Percentiles rank a stretch among this genome's conserved stretches.
phyloP scores from a whole-genome alignment of 1,140 invertebrate genomes.

The Trinorchestia longiramus region DNA sequence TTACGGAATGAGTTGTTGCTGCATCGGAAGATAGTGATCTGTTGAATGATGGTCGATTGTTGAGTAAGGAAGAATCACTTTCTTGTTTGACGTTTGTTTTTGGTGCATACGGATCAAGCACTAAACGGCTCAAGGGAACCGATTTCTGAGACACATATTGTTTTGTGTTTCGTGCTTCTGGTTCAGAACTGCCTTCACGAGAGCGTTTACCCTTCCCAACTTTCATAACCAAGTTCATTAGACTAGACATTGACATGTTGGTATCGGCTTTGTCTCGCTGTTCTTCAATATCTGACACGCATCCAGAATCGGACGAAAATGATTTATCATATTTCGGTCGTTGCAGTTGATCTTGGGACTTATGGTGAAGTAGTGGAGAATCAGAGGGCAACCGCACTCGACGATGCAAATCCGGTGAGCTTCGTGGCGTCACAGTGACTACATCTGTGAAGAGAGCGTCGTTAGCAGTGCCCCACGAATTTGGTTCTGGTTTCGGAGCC shows the following conservation, averaged over 20 bases:
- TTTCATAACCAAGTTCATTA: slow-evolving; percentile 56
- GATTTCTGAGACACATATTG: slow-evolving; percentile 60
- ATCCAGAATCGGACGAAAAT: slow-evolving; percentile 62
- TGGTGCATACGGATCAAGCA: slow-evolving; percentile 58
- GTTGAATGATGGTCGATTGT: neutral
- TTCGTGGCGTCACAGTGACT: slow-evolving; percentile 60
- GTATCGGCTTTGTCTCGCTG: slow-evolving; percentile 5
- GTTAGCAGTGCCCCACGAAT: slow-evolving; percentile 63
- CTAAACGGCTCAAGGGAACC: slow-evolving; percentile 63
- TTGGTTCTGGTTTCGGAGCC: slow-evolving; percentile 27
- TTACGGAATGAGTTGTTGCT: neutral
- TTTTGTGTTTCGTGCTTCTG: slow-evolving; percentile 45
- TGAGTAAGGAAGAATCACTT: neutral
- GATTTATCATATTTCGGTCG: slow-evolving; percentile 61
- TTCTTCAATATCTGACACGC: slow-evolving; percentile 61
- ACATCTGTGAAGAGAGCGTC: slow-evolving; percentile 63
- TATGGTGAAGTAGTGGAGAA: slow-evolving; percentile 60
- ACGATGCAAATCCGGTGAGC: slow-evolving; percentile 59
- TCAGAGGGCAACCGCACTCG: slow-evolving; percentile 60
- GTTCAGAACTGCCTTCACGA: neutral
- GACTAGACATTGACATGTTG: slow-evolving; percentile 62
- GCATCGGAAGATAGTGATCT: slow-evolving; percentile 18
- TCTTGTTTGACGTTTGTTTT: neutral
- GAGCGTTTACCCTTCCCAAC: slow-evolving; percentile 41
- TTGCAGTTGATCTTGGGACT: slow-evolving; percentile 58